Evolutionary conservation across 2,888 invertebrate genomes (phyloP), one percentile per base, ranked within the genome.

Genomic region (Dolomedes plantarius): DNA sequence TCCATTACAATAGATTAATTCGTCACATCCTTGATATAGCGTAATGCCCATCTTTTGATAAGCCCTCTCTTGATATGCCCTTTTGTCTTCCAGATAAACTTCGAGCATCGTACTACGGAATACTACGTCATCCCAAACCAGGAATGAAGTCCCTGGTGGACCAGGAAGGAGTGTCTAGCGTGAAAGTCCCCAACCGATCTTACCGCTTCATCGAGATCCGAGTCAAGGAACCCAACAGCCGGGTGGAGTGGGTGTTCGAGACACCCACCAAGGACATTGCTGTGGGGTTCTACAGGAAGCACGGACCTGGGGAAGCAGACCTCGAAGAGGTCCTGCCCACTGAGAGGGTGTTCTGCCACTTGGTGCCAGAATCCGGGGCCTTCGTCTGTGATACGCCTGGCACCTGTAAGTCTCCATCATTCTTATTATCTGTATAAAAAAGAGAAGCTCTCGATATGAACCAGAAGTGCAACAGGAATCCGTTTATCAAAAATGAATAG

Each of bases 321-420:
- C n/a, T 27, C 0, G 75, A 65, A n/a, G 94, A 90, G n/a, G 80
- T 95, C 41, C 93, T 96, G 83, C 94, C 94, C 0, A 92, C 95
- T 13, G 93, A 94, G 89, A 94, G 96, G 89, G 94, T 97, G 0
- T 93, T 94, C 76, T 94, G 95, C 81, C 95, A 96, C 90, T 94
- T 96, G 88, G 92, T 94, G 67, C 95, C 96, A 86, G 95, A 95
- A 91, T 93, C 95, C 86, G 97, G 97, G 41, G 93, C 95, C 65
- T 91, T 96, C 74, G 93, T 94, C 46, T 96, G 96, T 90, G 93
- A 94, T 71, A 94, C 94, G 88, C 94, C 95, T n/a, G 95, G 96
- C 46, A 96, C 94, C 79, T 97, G 97, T 97, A 92, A 93, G 95
- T 92, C 1, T 1, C 9, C 27, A 39, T 28, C 3, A 64, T 89